A percentile compares a stretch with the other conserved stretches of the same genome.
Evolutionary conservation across 2,888 invertebrate species (phyloP).

Genomic region (Colletes collaris): DNA sequence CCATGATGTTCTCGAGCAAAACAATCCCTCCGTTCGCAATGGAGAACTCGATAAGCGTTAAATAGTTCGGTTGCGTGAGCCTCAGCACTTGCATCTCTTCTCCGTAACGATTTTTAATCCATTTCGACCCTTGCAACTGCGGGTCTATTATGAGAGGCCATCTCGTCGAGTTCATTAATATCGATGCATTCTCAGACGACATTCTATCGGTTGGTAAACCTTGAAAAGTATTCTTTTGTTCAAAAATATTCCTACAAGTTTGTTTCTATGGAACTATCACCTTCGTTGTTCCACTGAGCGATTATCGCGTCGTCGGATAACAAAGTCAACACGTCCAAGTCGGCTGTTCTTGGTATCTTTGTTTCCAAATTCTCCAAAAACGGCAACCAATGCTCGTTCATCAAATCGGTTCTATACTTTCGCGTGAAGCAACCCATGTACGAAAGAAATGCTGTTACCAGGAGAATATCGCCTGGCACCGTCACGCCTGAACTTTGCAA

Average conservation of each 20-base stretch:
- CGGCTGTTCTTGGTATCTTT: constrained; percentile 91
- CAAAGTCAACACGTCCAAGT: constrained; percentile 92
- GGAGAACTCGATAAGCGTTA: constrained; percentile 92
- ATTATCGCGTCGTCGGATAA: constrained; percentile 96
- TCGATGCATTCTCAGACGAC: constrained; percentile 97
- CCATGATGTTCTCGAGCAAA: constrained; percentile 95
- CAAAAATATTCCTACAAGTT: too few species aligned
- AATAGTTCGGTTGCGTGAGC: constrained; percentile 91
- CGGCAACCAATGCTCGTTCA: constrained; percentile 92
- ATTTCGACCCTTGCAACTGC: constrained; percentile 95
- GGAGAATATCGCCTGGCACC: constrained; percentile 94
- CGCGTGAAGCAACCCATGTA: constrained; percentile 97
- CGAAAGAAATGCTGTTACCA: constrained; percentile 96
- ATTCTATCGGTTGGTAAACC: constrained; percentile 94
- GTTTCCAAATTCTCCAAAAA: constrained; percentile 88
- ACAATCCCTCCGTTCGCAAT: constrained; percentile 90
- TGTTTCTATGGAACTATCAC: constrained; percentile 64
- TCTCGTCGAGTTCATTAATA: constrained; percentile 93
- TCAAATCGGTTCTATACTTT: constrained; percentile 90
- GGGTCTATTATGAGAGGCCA: constrained; percentile 99
- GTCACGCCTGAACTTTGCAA: constrained; percentile 89
- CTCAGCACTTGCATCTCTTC: constrained; percentile 89
- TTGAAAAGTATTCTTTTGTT: constrained; percentile 27
- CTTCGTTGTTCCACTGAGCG: constrained; percentile 97
- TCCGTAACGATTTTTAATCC: constrained; percentile 96